These are phyloP conservation scores for Cephonodes hylas DNA, from an alignment of 2,888 invertebrate species.

Conservation along the genomic window DNA sequence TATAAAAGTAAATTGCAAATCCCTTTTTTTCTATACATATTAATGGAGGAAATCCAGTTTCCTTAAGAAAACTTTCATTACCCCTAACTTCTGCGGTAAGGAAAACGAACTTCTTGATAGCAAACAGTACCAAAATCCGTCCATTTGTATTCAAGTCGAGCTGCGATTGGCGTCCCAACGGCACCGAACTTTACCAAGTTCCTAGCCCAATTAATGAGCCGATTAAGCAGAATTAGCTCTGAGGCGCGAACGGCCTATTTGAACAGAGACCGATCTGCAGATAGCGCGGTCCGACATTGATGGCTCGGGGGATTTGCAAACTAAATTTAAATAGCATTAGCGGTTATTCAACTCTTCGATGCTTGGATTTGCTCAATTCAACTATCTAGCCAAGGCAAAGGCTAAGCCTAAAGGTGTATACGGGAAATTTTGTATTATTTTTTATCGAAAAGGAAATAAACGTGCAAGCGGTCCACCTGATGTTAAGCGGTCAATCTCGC, in stretches of 20 bases:
- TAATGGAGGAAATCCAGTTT: not conserved
- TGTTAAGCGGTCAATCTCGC: too few species aligned
- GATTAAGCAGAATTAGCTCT: conserved; percentile 72
- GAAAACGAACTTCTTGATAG: not conserved
- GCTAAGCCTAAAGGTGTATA: not conserved
- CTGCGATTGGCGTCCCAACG: conserved; percentile 34
- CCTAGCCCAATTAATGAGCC: conserved; percentile 69
- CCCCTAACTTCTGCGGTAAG: not conserved
- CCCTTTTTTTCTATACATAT: too few species aligned
- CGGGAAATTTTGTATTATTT: too few species aligned
- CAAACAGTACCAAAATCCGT: conserved; percentile 16
- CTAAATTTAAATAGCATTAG: conserved; percentile 14
- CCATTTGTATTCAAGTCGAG: conserved; percentile 23
- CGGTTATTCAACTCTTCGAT: conserved; percentile 7
- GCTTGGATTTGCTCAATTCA: not conserved
- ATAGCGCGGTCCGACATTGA: conserved; percentile 11
- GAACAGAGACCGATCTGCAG: conserved; percentile 10
- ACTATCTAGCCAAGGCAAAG: conserved; percentile 4
- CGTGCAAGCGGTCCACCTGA: too few species aligned
- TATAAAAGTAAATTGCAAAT: too few species aligned
- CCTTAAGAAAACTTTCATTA: not conserved
- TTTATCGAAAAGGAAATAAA: too few species aligned
- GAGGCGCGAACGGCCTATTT: conserved; percentile 55
- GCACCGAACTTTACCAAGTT: conserved; percentile 66
- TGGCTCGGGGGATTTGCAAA: conserved; percentile 15